Percentiles rank a stretch among this genome's conserved stretches.
Evolutionary conservation across 2,888 invertebrate species (phyloP).

Genomic region (Tipula vernalis): DNA sequence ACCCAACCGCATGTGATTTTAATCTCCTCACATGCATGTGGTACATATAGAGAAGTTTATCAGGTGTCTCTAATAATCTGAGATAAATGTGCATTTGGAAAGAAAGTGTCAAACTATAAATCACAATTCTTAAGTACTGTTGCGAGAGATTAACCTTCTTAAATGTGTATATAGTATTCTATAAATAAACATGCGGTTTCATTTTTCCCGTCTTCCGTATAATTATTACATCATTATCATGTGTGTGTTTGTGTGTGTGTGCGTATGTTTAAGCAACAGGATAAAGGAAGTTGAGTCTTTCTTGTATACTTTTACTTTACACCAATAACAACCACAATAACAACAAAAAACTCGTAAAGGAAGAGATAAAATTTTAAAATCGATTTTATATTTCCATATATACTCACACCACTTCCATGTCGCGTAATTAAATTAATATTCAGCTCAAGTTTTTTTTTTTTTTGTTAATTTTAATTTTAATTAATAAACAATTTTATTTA

Average conservation of each 20-base stretch:
- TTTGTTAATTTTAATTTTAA: not conserved
- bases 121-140: not conserved
- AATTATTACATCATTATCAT: not conserved
- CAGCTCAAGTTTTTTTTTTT: not conserved
- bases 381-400: not conserved
- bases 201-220: not conserved
- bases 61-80: not conserved
- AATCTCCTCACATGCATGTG: not conserved
- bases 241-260: not conserved
- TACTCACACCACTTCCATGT: not conserved
- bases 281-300: not conserved
- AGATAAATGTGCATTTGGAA: not conserved
- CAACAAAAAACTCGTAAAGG: not conserved
- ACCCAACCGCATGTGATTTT: not conserved
- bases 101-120: not conserved
- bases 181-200: not conserved
- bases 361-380: not conserved
- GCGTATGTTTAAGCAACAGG: not conserved
- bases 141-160: not conserved
- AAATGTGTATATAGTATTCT: not conserved
- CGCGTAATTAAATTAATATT: not conserved
- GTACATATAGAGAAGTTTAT: not conserved
- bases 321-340: not conserved
- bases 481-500: not conserved
- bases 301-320: not conserved